phyloP scores from a whole-genome alignment of 2,113 vertebrate genomes.

The Pluvianellus socialis region DNA sequence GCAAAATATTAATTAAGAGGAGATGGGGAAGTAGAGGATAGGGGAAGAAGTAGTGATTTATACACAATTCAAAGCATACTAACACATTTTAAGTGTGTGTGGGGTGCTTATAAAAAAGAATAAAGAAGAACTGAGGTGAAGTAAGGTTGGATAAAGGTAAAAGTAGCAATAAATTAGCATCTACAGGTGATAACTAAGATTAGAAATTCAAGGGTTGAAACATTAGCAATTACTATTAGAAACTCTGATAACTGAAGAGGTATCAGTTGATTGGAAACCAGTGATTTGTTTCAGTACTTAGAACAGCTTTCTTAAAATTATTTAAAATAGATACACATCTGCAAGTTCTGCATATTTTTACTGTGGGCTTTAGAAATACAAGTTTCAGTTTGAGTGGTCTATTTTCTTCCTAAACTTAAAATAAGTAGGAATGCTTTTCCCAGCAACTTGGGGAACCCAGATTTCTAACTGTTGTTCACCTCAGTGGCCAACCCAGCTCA shows the following conservation, averaged over 20 bases:
- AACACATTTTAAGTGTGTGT: background rate
- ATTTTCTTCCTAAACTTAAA: background rate
- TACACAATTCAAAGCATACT: background rate
- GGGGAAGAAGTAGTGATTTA: background rate
- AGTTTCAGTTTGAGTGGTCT: background rate
- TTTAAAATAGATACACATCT: background rate
- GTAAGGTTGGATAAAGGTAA: background rate
- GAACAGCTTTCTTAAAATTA: background rate
- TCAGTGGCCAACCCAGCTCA: too few relatives aligned
- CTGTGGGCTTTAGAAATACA: background rate
- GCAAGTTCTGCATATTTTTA: background rate
- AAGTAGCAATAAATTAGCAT: background rate
- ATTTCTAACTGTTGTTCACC: background rate
- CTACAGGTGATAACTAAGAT: background rate
- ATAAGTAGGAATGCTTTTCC: background rate
- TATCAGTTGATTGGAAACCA: slow-evolving; percentile 13
- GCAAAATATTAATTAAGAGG: background rate
- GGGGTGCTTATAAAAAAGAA: background rate
- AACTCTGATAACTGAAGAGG: background rate
- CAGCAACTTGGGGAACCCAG: background rate
- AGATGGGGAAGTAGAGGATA: background rate
- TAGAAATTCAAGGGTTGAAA: slow-evolving; percentile 13
- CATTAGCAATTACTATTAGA: background rate
- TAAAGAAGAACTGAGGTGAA: background rate
- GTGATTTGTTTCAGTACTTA: background rate